A percentile compares a stretch with the other conserved stretches of the same genome.
These are phyloP conservation scores for Sebastes variabilis DNA, from an alignment of 2,797 vertebrate species.

Conservation along the genomic window DNA sequence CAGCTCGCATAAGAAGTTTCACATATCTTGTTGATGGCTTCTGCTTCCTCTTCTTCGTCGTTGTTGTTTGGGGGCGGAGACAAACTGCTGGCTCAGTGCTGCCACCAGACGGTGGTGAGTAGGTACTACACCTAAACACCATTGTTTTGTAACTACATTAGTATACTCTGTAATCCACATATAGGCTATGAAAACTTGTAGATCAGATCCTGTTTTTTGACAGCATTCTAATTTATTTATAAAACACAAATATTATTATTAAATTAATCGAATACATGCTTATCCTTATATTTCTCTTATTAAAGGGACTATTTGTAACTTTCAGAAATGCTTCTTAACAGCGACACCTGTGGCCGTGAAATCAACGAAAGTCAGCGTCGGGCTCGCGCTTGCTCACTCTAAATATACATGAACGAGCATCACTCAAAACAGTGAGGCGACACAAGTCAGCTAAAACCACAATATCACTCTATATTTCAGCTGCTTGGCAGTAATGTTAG, in stretches of 20 bases:
- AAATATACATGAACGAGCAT: too few relatives aligned
- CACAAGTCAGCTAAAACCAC: too few relatives aligned
- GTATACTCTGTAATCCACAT: too few relatives aligned
- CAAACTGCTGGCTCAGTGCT: constrained; percentile 5
- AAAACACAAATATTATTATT: not conserved
- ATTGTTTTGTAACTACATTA: not conserved
- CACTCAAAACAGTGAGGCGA: too few relatives aligned
- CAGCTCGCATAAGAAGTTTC: constrained; percentile 40
- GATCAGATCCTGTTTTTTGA: not conserved
- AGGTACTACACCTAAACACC: not conserved
- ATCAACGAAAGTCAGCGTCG: too few relatives aligned
- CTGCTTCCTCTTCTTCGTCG: constrained; percentile 68
- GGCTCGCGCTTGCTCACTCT: too few relatives aligned
- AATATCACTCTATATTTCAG: too few relatives aligned
- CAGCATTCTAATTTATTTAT: not conserved
- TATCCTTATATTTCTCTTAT: too few relatives aligned
- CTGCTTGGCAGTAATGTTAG: too few relatives aligned
- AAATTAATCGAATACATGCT: not conserved
- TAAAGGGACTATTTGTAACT: too few relatives aligned
- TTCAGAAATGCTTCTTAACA: too few relatives aligned
- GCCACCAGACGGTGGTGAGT: constrained; percentile 24
- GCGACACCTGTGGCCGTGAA: too few relatives aligned
- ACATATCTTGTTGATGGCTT: constrained; percentile 44
- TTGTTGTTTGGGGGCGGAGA: constrained; percentile 35
- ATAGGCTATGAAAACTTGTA: not conserved